phyloP scores from a whole-genome alignment of 35 echinoderm and acorn worm species.

The Heliocidaris tuberculata region DNA sequence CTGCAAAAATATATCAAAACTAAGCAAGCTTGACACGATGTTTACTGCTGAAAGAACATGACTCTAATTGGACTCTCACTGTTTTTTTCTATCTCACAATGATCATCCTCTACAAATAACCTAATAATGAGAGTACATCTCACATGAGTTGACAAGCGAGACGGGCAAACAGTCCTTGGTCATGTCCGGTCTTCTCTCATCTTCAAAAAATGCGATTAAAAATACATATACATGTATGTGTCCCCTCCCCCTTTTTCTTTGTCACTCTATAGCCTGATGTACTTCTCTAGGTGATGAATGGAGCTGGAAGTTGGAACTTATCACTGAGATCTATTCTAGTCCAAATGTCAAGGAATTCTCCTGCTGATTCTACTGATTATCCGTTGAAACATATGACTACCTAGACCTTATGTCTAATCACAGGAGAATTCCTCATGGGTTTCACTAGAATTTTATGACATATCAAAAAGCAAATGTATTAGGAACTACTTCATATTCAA shows the following conservation, averaged over 20 bases:
- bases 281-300: not conserved
- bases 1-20: too few species aligned
- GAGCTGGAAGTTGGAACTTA: not conserved
- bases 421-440: not conserved
- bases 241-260: not conserved
- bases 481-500: not conserved
- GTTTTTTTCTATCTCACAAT: not conserved
- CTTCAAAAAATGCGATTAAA: not conserved
- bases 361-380: not conserved
- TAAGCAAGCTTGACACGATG: too few species aligned
- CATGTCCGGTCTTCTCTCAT: not conserved
- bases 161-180: not conserved
- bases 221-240: too few species aligned
- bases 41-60: not conserved
- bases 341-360: conserved; percentile 1
- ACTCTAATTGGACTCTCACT: not conserved
- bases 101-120: not conserved
- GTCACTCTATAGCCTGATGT: not conserved
- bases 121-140: not conserved
- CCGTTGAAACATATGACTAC: not conserved
- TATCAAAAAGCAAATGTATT: not conserved
- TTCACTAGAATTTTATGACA: not conserved
- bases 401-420: not conserved
- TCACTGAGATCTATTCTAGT: not conserved
- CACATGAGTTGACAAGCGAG: not conserved